phyloP scores from a whole-genome alignment of 2,797 vertebrate genomes.

The Tragelaphus eurycerus region DNA sequence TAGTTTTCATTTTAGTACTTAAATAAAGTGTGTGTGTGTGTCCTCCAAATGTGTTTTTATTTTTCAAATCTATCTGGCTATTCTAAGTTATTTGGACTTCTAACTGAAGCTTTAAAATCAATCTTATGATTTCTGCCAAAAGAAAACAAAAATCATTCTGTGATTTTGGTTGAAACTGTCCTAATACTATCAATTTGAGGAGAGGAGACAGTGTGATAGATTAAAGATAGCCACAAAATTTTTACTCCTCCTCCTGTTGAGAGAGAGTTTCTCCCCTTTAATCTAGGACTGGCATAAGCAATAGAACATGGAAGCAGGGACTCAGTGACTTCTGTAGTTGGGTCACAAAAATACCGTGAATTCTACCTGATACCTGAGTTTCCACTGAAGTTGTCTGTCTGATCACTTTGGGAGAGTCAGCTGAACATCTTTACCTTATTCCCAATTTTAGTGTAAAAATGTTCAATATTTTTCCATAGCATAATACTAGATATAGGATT shows the following conservation, averaged over 20 bases:
- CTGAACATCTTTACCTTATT: not conserved
- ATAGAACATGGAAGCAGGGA: not conserved
- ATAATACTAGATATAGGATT: not conserved
- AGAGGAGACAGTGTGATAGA: not conserved
- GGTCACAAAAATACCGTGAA: not conserved
- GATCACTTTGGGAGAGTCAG: not conserved
- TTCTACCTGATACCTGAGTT: not conserved
- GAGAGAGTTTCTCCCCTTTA: not conserved
- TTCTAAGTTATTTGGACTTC: not conserved
- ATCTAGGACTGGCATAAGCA: not conserved
- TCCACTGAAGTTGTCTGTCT: not conserved
- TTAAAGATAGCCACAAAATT: not conserved
- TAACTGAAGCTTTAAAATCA: not conserved
- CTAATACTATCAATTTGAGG: not conserved
- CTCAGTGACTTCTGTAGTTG: accelerated
- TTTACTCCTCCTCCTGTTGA: not conserved
- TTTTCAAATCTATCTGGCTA: not conserved
- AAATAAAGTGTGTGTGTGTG: not conserved
- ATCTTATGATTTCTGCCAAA: not conserved
- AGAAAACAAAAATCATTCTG: not conserved
- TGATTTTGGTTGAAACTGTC: not conserved
- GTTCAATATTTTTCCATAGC: not conserved
- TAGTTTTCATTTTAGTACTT: not conserved
- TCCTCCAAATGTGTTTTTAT: not conserved
- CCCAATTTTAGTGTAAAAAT: not conserved